Evolutionary conservation across 2,888 invertebrate species (phyloP).

Genomic region (Lutraria lutraria): DNA sequence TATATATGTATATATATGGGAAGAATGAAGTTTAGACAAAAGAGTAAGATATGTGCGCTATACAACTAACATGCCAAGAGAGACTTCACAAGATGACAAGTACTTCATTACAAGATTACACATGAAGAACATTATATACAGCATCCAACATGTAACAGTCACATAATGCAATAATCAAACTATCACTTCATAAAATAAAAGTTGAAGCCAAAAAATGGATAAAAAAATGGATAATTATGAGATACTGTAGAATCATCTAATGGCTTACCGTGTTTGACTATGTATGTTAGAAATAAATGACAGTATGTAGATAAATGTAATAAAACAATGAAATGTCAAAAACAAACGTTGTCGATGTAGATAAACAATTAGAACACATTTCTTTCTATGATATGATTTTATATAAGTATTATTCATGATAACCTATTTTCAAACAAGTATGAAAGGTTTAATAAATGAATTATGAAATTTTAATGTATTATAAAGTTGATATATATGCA

Average conservation of each 20-base stretch:
- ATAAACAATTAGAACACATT: not conserved
- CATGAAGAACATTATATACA: not conserved
- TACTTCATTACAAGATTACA: too few species aligned
- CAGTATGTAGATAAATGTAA: not conserved
- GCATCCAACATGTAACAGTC: not conserved
- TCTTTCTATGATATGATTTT: not conserved
- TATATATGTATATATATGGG: too few species aligned
- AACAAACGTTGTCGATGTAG: not conserved
- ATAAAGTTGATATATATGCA: too few species aligned
- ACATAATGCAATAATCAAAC: constrained; percentile 4
- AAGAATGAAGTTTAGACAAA: not conserved
- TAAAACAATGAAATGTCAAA: not conserved
- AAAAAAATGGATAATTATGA: not conserved
- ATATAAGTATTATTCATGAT: not conserved
- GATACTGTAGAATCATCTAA: not conserved
- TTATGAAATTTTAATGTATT: too few species aligned
- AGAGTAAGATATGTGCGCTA: not conserved
- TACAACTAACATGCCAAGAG: not conserved
- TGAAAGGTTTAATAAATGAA: not conserved
- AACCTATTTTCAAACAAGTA: not conserved
- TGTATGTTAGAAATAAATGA: constrained; percentile 13
- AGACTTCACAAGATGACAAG: too few species aligned
- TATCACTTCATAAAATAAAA: not conserved
- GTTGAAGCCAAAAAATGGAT: constrained; percentile 5
- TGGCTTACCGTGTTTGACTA: constrained; percentile 21